These are phyloP conservation scores for Dicranocentrus wangi DNA, from an alignment of 2,888 invertebrate species.

Conservation along the genomic window DNA sequence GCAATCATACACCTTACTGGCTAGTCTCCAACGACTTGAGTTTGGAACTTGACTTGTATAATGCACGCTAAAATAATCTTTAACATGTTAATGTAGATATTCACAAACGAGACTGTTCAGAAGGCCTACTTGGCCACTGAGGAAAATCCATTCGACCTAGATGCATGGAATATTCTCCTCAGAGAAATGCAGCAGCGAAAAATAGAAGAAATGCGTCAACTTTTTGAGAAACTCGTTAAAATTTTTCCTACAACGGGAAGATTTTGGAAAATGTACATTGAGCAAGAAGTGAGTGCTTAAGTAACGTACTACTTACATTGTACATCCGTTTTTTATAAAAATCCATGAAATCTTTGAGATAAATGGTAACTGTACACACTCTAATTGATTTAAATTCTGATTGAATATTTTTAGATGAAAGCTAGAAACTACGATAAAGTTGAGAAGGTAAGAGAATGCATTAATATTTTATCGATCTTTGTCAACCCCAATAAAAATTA, in stretches of 20 bases:
- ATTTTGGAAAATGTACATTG: slow-evolving; percentile 99
- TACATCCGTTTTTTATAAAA: background rate
- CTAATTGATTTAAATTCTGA: too few species aligned
- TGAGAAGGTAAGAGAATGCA: slow-evolving; percentile 87
- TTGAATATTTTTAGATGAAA: slow-evolving; percentile 91
- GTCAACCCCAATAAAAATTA: too few species aligned
- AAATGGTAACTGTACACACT: too few species aligned
- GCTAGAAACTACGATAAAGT: slow-evolving; percentile 97
- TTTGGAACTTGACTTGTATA: too few species aligned
- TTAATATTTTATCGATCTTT: slow-evolving; percentile 10
- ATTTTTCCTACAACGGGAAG: slow-evolving; percentile 97
- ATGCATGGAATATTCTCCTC: slow-evolving; percentile 97
- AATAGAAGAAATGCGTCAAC: slow-evolving; percentile 89
- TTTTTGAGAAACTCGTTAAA: slow-evolving; percentile 94
- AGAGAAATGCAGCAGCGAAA: slow-evolving; percentile 92
- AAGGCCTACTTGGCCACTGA: slow-evolving; percentile 90
- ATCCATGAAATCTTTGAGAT: too few species aligned
- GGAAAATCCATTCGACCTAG: slow-evolving; percentile 92
- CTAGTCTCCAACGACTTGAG: too few species aligned
- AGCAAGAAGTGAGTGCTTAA: slow-evolving; percentile 86
- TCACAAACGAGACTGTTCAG: slow-evolving; percentile 81
- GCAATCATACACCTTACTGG: too few species aligned
- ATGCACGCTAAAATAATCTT: too few species aligned
- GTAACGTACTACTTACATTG: background rate
- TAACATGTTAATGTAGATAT: too few species aligned